Conservation (phyloP, 2,113 vertebrate species). For the Panthera uncia region DNA sequence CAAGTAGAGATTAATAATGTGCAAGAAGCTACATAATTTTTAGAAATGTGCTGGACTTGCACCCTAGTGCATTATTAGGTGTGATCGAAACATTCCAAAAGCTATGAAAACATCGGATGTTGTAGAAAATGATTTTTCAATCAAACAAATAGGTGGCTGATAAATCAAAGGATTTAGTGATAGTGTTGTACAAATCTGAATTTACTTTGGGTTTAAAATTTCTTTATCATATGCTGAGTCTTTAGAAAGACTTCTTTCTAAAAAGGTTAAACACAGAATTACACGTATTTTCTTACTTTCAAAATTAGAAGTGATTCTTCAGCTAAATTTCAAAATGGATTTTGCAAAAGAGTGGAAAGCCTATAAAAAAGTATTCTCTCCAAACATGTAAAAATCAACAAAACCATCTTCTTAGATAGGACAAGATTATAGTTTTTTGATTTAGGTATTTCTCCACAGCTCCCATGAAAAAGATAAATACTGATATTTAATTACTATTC, state of each 20-base stretch:
- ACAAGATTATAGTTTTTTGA: not conserved
- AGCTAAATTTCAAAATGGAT: slow-evolving; percentile 16
- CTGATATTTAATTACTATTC: not conserved
- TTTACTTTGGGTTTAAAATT: not conserved
- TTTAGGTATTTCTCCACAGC: not conserved
- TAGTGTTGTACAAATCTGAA: not conserved
- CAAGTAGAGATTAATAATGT: not conserved
- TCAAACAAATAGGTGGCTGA: not conserved
- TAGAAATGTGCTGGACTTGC: not conserved
- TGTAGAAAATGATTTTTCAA: slow-evolving; percentile 15
- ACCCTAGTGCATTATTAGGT: not conserved
- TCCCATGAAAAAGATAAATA: not conserved
- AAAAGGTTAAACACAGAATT: not conserved
- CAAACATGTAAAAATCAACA: not conserved
- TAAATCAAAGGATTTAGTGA: not conserved
- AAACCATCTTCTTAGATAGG: not conserved
- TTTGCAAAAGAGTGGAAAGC: not conserved
- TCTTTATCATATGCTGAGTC: not conserved
- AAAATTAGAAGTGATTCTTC: not conserved
- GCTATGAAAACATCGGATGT: not conserved
- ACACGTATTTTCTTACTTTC: not conserved
- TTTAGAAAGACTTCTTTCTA: slow-evolving; percentile 13
- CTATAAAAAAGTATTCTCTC: not conserved
- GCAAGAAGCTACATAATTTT: not conserved
- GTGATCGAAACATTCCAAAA: not conserved